Base-by-base conservation (phyloP, 2,888 invertebrate genomes). In the Melanchra persicariae region DNA sequence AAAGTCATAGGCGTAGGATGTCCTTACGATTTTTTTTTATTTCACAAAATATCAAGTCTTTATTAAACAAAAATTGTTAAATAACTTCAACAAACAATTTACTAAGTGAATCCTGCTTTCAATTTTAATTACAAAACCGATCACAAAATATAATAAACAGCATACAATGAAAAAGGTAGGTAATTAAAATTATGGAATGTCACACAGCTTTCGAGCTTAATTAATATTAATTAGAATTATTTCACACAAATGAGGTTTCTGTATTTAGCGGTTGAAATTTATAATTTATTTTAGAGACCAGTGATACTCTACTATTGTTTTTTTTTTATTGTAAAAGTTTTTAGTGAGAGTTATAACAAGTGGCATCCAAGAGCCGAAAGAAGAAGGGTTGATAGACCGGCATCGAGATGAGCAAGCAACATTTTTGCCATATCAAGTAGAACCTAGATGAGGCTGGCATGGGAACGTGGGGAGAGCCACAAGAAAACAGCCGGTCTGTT, bases 161-260 rank as follows among this genome's bases (percentile, higher is more conserved):
- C 30, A 43, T 40, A 34, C 47, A 60, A 71, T 67, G 54, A 52
- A 67, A 67, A 60, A 60, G 51, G 43, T 52, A 57, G 45, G n/a
- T 60, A 57, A 73, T 73, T 60, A 57, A 52, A 60, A 74, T 73
- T 47, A 34, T 67, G 40, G 26, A 43, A 55, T 61, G 52, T 54
- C 52, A 65, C 51, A 55, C 22, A 63, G 79, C 51, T 55, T 77
- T 73, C 26, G 26, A 43, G 45, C 51, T 59, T 70, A 74, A 73
- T 70, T 82, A 73, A 73, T 70, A 73, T 73, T 55, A 74, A 79
- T 67, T 73, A 66, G 19, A 54, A 61, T 57, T 64, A 64, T 64
- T 52, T 52, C 49, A 67, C 51, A 64, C 67, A 68, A 55, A 79
- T 64, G 51, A 63, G 34, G 26, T 47, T 59, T 54, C 52, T 17